Base-by-base conservation (phyloP, 2,797 vertebrate genomes). In the Huso huso region DNA sequence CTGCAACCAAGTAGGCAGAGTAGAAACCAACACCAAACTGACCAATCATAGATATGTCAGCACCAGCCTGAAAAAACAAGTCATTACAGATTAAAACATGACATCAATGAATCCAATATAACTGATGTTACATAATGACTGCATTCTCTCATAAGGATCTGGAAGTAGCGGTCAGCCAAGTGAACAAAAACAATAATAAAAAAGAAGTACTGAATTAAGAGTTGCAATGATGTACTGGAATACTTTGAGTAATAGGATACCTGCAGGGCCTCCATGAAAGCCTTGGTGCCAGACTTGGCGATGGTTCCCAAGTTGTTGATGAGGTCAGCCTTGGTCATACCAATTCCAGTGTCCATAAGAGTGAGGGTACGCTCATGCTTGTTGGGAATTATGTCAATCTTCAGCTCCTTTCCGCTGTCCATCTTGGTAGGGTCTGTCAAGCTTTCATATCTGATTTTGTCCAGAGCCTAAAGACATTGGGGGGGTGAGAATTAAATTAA, bases 11-110 rank as follows among this genome's bases (percentile, higher is more conserved):
- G 69, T 94, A 97, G 8, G 95, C 93, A 0, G 94, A 98, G 78
- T 94, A 97, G 84, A 97, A 97, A 12, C 94, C 94, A 74, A 97
- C 95, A 49, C 95, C 95, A 49, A 99, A 96, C 77, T 97, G 94
- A 18, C 95, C 93, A 0, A 95, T 96, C 95, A 97, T 95, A 62
- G 95, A 97, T 66, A 97, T 97, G 71, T 97, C 95, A 73, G 94
- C 93, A 0, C 95, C 95, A 82, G 95, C 94, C 94, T 95, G 69
- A 0, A 48, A 67, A 1, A 1, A 55, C 23, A 37, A 37, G 23
- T 4, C 23, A 37, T 37, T 37, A 89, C 89, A 37, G 4, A 37
- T 37, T 37, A 37, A 37, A 37, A 37, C 23, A 37, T 4, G 23
- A 37, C 15, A 18, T 18, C 23, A 37, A 37, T 37, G 23, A 37